These are phyloP conservation scores for Perithous albicinctus DNA, from an alignment of 2,888 invertebrate genomes.

Conservation along the genomic window DNA sequence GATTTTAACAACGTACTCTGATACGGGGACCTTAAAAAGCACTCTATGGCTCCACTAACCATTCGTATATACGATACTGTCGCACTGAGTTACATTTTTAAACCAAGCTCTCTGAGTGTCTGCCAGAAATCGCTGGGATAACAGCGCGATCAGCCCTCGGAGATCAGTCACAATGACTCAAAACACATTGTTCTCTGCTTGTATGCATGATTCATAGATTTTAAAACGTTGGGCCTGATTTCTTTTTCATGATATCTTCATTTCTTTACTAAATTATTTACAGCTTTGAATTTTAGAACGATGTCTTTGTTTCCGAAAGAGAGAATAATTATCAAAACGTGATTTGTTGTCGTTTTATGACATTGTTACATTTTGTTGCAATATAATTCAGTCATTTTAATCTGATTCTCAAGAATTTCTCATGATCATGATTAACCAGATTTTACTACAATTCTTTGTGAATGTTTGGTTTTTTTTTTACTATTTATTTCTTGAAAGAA, in stretches of 20 bases:
- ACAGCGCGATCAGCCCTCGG: background rate
- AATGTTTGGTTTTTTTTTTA: too few relatives aligned
- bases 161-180: background rate
- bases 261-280: background rate
- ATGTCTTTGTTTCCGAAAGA: background rate
- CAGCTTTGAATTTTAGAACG: background rate
- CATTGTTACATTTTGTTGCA: background rate
- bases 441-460: too few relatives aligned
- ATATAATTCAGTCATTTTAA: too few relatives aligned
- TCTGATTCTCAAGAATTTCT: too few relatives aligned
- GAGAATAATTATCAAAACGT: background rate
- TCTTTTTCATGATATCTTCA: background rate
- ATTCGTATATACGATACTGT: background rate
- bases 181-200: background rate
- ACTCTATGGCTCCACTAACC: background rate
- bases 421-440: too few relatives aligned
- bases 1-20: background rate
- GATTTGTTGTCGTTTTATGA: background rate
- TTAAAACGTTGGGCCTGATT: background rate
- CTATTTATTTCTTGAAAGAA: too few relatives aligned
- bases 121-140: conserved; percentile 26
- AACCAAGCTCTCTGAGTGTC: conserved; percentile 10
- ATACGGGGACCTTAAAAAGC: conserved; percentile 1
- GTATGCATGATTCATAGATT: too few relatives aligned
- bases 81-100: conserved; percentile 22